Conservation (phyloP, 2,797 vertebrate genomes). For the Hafferia zeledoni region DNA sequence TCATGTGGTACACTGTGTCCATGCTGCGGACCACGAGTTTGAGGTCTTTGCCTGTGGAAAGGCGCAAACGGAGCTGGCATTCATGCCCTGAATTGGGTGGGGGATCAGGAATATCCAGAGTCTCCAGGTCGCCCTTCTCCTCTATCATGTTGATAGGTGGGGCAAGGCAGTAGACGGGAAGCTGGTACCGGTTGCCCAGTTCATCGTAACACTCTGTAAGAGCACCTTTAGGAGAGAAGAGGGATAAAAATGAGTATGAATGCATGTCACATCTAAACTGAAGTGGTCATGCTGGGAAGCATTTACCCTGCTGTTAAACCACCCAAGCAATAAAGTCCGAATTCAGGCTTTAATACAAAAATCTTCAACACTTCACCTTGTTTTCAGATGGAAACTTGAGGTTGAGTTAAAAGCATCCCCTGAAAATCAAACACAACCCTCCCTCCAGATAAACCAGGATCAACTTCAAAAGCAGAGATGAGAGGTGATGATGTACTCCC, state of each 20-base stretch:
- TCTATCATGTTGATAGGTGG: slow-evolving; percentile 98
- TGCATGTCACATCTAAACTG: background rate
- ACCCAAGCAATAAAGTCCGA: fast-evolving
- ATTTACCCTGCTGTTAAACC: background rate
- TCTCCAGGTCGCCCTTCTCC: slow-evolving; percentile 90
- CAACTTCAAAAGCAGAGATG: background rate
- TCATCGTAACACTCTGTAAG: slow-evolving; percentile 98
- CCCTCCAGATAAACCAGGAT: background rate
- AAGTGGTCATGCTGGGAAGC: background rate
- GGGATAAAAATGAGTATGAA: background rate
- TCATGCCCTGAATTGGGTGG: slow-evolving; percentile 89
- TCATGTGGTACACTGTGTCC: slow-evolving; percentile 96
- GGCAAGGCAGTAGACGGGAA: slow-evolving; percentile 95
- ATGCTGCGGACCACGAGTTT: slow-evolving; percentile 89
- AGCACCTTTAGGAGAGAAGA: slow-evolving; percentile 81
- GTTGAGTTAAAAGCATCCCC: background rate
- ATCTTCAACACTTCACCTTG: background rate
- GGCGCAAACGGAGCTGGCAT: slow-evolving; percentile 93
- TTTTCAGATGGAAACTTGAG: background rate
- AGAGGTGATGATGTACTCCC: background rate
- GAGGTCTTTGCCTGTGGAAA: slow-evolving; percentile 95
- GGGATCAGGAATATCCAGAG: slow-evolving; percentile 89
- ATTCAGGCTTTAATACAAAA: background rate
- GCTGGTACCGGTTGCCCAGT: slow-evolving; percentile 98
- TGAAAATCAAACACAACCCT: background rate